Percentiles rank a stretch among this genome's conserved stretches.
These are phyloP conservation scores for Elachura formosa DNA, from an alignment of 2,113 vertebrate genomes.

Conservation along the genomic window DNA sequence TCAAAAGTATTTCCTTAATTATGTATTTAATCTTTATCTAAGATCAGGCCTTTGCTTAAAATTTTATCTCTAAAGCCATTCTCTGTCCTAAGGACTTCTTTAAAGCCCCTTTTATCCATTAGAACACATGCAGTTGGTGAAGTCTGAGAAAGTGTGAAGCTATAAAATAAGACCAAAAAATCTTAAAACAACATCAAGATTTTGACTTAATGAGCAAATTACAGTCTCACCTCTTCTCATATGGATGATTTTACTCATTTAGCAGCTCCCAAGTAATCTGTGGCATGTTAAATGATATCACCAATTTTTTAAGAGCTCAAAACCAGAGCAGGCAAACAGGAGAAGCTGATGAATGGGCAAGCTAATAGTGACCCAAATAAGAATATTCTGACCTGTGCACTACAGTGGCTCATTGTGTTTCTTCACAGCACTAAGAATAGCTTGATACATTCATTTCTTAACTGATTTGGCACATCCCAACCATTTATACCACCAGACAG, in stretches of 20 bases:
- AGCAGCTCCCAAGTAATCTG: neutral
- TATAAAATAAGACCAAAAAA: neutral
- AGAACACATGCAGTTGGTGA: neutral
- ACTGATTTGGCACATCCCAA: neutral
- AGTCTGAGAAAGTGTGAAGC: slow-evolving; percentile 17
- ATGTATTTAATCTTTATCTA: slow-evolving; percentile 25
- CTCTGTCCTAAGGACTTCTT: slow-evolving; percentile 18
- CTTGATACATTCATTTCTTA: neutral
- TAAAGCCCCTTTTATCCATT: slow-evolving; percentile 22
- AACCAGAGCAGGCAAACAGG: neutral
- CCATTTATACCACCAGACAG: neutral
- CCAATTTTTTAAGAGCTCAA: neutral
- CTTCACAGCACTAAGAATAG: neutral
- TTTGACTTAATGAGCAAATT: neutral
- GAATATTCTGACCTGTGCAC: neutral
- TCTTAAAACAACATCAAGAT: neutral
- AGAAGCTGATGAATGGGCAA: neutral
- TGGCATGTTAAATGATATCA: neutral
- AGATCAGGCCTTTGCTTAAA: slow-evolving; percentile 19
- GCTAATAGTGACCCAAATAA: neutral
- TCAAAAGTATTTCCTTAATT: slow-evolving; percentile 26
- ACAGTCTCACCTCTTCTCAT: neutral
- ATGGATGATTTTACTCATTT: neutral
- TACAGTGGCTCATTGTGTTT: neutral
- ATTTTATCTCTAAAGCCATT: slow-evolving; percentile 32